Percentiles rank a stretch among this genome's conserved stretches.
phyloP scores from a whole-genome alignment of 92 coral and sea anemone genomes.

The Epizoanthus ramosus region DNA sequence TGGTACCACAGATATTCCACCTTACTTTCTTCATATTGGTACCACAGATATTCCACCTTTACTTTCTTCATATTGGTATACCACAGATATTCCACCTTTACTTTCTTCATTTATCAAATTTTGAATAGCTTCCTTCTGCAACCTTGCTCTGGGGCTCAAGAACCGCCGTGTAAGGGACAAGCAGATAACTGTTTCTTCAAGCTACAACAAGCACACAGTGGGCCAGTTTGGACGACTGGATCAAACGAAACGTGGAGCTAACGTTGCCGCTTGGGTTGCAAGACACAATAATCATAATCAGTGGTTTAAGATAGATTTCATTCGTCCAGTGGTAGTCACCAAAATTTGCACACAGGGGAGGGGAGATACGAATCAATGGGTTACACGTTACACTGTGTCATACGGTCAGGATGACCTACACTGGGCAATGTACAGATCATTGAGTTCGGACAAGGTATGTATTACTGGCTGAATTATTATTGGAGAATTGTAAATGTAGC shows the following conservation, averaged over 20 bases:
- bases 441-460: constrained; percentile 68
- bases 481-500: too few relatives aligned
- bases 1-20: too few relatives aligned
- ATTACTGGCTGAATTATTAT: background rate
- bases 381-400: constrained; percentile 53
- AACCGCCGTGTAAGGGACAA: constrained; percentile 55
- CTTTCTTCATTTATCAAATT: too few relatives aligned
- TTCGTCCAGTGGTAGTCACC: constrained; percentile 60
- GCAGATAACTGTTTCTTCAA: constrained; percentile 68
- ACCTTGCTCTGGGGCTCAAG: constrained; percentile 71
- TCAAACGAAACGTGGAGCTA: constrained; percentile 6
- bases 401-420: constrained; percentile 78
- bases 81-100: too few relatives aligned
- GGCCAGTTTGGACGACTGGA: constrained; percentile 64
- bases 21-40: too few relatives aligned
- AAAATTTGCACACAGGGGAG: constrained; percentile 82
- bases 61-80: too few relatives aligned
- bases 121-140: constrained; percentile 72
- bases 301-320: constrained; percentile 82
- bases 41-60: too few relatives aligned
- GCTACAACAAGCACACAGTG: constrained; percentile 59
- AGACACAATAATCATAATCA: constrained; percentile 70
- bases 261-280: constrained; percentile 30
- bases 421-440: constrained; percentile 74
- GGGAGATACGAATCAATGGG: constrained; percentile 74